These are phyloP conservation scores for Zygogramma bicolorata DNA, from an alignment of 2,888 invertebrate species.

Conservation along the genomic window DNA sequence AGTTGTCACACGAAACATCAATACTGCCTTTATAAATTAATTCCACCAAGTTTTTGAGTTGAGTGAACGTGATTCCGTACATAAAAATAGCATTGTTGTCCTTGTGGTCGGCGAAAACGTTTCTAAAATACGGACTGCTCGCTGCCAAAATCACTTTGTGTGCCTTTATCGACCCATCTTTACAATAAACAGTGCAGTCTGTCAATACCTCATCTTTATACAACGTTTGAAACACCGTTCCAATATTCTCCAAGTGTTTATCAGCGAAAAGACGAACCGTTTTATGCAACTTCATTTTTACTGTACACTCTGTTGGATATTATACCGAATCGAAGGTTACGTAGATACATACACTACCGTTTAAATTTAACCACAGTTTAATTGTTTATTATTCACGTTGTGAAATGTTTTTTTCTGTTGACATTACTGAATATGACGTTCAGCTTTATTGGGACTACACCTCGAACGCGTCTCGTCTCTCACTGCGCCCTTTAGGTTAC, in stretches of 20 bases:
- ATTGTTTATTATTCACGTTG: conserved; percentile 34
- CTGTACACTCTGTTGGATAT: conserved; percentile 16
- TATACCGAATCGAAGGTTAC: conserved; percentile 14
- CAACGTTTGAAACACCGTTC: conserved; percentile 77
- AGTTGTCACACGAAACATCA: conserved; percentile 74
- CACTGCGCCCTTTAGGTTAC: conserved; percentile 54
- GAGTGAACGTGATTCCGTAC: conserved; percentile 75
- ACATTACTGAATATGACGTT: conserved; percentile 5
- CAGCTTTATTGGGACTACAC: neutral
- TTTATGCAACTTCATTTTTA: conserved; percentile 48
- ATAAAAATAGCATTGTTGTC: conserved; percentile 78
- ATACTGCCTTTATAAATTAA: conserved; percentile 81
- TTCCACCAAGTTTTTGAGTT: conserved; percentile 75
- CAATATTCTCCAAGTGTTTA: conserved; percentile 79
- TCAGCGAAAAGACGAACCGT: conserved; percentile 63
- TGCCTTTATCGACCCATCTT: conserved; percentile 78
- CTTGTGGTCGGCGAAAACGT: conserved; percentile 80
- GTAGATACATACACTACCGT: conserved; percentile 18
- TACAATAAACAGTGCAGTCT: conserved; percentile 79
- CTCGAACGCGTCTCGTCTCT: conserved; percentile 36
- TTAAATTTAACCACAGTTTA: conserved; percentile 36
- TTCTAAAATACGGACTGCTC: conserved; percentile 82
- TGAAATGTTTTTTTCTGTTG: conserved; percentile 19
- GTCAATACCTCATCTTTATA: conserved; percentile 78
- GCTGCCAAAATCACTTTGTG: conserved; percentile 81